Evolutionary conservation across 2,113 vertebrate species (phyloP), one percentile per base, ranked within the genome.

Genomic region (Vanacampus margaritifer): DNA sequence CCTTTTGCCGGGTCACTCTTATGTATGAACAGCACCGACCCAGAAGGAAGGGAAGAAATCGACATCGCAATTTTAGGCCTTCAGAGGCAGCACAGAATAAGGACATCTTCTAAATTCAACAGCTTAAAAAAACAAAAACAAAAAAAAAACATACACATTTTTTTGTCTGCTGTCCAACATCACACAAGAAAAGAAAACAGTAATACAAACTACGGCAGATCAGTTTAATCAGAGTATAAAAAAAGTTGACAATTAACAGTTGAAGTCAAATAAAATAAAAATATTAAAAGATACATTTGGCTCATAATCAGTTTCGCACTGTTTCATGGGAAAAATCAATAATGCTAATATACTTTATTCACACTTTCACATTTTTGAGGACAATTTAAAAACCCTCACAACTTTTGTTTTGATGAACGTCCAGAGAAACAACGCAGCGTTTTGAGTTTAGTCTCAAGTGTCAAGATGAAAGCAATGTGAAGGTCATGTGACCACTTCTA

Each of bases 211-310:
- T 32, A 26, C 2, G 43, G 59, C n/a, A 61, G 14, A 43, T 43
- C 13, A 62, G 26, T 62, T 62, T 62, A 62, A 62, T 62, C 60
- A 62, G 13, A 26, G 7, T 62, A 19, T 61, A 61, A 61, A 61
- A 62, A 62, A 41, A 43, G 19, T 39, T 37, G 8, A 35, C 26
- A 37, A 62, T 23, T 37, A 62, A 41, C 37, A 41, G 21, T 39
- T 39, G 35, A 61, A 23, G 36, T 61, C 43, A 62, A 62, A 62
- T 14, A 12, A 24, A 24, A 43, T 16, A 43, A 41, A 24, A 24
- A 43, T 17, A 28, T 56, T 23, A 43, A 24, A 7, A 43, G 60
- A 62, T 43, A 43, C 36, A 41, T 61, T 61, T 41, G 59, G 36
- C n/a, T 39, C 59, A 37, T 61, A 37, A 39, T 24, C n/a, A 14